phyloP scores from a whole-genome alignment of 1,140 invertebrate species.

The Telenomus remus region DNA sequence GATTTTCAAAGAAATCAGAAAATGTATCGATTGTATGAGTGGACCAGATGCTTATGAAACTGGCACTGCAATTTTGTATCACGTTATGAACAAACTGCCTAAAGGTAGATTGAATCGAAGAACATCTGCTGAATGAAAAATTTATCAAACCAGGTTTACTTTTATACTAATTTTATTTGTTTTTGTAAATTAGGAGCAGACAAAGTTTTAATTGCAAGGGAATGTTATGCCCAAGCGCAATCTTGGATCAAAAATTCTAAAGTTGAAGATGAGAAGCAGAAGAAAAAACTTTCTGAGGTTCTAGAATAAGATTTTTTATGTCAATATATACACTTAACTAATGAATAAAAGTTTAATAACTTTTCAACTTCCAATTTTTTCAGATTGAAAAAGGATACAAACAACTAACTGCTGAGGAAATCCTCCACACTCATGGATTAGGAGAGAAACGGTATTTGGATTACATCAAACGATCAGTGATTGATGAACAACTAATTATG shows the following conservation, averaged over 20 bases:
- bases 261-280: constrained; percentile 1
- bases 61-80: constrained; percentile 68
- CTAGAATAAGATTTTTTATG: too few species aligned
- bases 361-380: constrained; percentile 1
- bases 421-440: constrained; percentile 67
- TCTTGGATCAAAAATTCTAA: constrained; percentile 31
- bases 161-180: background rate
- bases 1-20: constrained; percentile 67
- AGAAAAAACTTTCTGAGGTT: constrained; percentile 24
- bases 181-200: constrained; percentile 63
- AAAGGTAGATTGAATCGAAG: constrained; percentile 52
- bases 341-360: background rate
- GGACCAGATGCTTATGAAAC: constrained; percentile 64
- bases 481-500: background rate
- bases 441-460: constrained; percentile 65
- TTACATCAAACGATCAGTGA: constrained; percentile 60
- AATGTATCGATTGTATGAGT: constrained; percentile 66
- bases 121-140: background rate
- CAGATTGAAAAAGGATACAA: constrained; percentile 70
- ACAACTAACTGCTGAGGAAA: constrained; percentile 67
- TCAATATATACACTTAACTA: constrained; percentile 5
- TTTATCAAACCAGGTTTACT: background rate
- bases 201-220: constrained; percentile 69
- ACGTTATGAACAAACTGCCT: constrained; percentile 70
- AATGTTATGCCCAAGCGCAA: constrained; percentile 67